These are phyloP conservation scores for Atractosteus spatula DNA, from an alignment of 2,113 vertebrate genomes.

Conservation along the genomic window DNA sequence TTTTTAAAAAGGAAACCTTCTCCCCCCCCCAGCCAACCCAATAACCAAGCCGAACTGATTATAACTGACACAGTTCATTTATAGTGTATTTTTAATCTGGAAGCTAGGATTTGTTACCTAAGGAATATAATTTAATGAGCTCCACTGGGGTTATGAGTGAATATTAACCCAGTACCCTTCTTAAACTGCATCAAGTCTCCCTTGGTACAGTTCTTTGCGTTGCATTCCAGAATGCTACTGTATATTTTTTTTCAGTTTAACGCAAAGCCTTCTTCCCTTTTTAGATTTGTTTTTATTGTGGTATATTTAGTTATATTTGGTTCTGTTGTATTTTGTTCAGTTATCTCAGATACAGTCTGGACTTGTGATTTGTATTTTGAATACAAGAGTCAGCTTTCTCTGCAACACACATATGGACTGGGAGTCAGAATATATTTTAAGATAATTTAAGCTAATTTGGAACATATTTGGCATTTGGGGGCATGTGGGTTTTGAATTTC, in stretches of 20 bases:
- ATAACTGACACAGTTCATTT: not conserved
- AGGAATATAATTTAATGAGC: not conserved
- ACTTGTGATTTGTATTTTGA: too few relatives aligned
- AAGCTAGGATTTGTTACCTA: not conserved
- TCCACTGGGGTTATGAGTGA: not conserved
- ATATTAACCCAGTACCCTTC: not conserved
- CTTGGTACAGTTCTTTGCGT: not conserved
- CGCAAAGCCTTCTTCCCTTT: not conserved
- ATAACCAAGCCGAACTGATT: not conserved
- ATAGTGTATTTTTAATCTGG: not conserved
- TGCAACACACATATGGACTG: too few relatives aligned
- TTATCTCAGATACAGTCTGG: too few relatives aligned
- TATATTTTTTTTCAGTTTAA: not conserved
- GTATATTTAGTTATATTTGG: too few relatives aligned
- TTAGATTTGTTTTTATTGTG: not conserved
- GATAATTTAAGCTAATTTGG: too few relatives aligned
- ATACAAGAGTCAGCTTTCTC: too few relatives aligned
- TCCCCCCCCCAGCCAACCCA: too few relatives aligned
- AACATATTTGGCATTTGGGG: too few relatives aligned
- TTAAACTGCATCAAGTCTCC: not conserved
- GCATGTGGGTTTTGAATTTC: too few relatives aligned
- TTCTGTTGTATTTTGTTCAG: too few relatives aligned
- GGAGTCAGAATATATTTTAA: too few relatives aligned
- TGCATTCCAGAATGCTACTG: not conserved
- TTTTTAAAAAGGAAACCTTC: too few relatives aligned